Percentiles rank a stretch among this genome's conserved stretches.
phyloP scores from a whole-genome alignment of 2,888 invertebrate species.

The Caenorhabditis imperialis region DNA sequence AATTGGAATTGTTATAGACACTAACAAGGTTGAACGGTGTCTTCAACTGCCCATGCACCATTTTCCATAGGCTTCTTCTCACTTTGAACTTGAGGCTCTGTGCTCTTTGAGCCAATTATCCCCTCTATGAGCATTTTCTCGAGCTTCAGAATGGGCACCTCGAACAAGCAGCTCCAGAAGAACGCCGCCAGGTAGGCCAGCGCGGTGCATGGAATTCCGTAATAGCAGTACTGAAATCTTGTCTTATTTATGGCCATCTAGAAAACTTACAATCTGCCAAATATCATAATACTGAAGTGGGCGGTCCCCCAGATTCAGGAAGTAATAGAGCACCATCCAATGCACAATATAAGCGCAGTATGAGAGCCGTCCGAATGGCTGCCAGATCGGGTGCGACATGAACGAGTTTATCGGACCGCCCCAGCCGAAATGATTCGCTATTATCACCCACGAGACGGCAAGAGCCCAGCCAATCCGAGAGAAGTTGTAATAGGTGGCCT shows the following conservation, averaged over 20 bases:
- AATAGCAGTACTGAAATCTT: conserved; percentile 47
- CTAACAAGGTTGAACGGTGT: too few species aligned
- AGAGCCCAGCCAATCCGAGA: conserved; percentile 78
- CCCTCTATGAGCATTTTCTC: conserved; percentile 52
- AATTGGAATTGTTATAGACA: too few species aligned
- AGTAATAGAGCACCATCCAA: conserved; percentile 54
- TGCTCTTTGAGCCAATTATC: too few species aligned
- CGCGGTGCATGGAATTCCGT: conserved; percentile 34
- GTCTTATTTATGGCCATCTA: background rate
- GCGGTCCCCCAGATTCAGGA: conserved; percentile 40
- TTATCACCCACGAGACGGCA: conserved; percentile 79
- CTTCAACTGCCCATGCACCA: too few species aligned
- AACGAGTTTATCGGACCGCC: conserved; percentile 77
- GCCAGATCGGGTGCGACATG: conserved; percentile 75
- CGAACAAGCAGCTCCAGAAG: conserved; percentile 59
- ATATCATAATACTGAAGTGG: conserved; percentile 35
- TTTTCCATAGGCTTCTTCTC: too few species aligned
- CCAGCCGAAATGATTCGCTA: conserved; percentile 79
- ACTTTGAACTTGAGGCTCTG: too few species aligned
- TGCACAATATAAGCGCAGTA: conserved; percentile 89
- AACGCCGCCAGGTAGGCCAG: conserved; percentile 52
- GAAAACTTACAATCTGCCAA: conserved; percentile 40
- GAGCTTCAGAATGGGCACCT: conserved; percentile 48
- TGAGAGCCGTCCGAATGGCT: conserved; percentile 90
- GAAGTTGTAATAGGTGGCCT: conserved; percentile 50